phyloP scores from a whole-genome alignment of 2,113 vertebrate genomes.

The Lepisosteus osseus region DNA sequence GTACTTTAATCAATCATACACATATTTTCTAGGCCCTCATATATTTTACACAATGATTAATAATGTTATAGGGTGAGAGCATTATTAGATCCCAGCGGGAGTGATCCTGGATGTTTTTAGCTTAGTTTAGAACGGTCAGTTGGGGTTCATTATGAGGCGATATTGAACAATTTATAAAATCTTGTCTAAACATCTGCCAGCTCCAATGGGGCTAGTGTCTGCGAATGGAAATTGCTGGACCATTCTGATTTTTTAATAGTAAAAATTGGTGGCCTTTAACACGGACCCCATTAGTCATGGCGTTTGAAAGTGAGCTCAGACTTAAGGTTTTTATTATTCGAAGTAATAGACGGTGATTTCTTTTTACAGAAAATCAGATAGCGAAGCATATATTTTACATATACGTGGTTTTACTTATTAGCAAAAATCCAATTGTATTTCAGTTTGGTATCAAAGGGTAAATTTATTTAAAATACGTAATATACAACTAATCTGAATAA shows the following conservation, averaged over 20 bases:
- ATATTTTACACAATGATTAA: constrained; percentile 93
- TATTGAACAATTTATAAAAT: constrained; percentile 98
- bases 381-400: too few relatives aligned
- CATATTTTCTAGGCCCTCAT: constrained; percentile 84
- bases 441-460: too few relatives aligned
- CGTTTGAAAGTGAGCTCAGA: constrained; percentile 74
- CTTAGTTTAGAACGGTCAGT: constrained; percentile 88
- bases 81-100: constrained; percentile 89
- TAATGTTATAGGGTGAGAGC: constrained; percentile 74
- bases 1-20: constrained; percentile 88
- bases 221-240: constrained; percentile 81
- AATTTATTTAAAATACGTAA: not conserved
- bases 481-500: too few relatives aligned
- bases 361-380: too few relatives aligned
- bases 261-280: constrained; percentile 64
- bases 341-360: not conserved
- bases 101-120: constrained; percentile 80
- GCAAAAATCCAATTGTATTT: too few relatives aligned
- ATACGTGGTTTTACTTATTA: too few relatives aligned
- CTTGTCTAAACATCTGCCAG: constrained; percentile 98
- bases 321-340: constrained; percentile 5
- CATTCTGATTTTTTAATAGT: constrained; percentile 63
- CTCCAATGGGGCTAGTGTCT: constrained; percentile 79
- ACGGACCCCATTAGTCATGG: constrained; percentile 76
- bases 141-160: constrained; percentile 91